These are phyloP conservation scores for Alouatta caraya DNA, from an alignment of 2,797 vertebrate genomes.

Conservation along the genomic window DNA sequence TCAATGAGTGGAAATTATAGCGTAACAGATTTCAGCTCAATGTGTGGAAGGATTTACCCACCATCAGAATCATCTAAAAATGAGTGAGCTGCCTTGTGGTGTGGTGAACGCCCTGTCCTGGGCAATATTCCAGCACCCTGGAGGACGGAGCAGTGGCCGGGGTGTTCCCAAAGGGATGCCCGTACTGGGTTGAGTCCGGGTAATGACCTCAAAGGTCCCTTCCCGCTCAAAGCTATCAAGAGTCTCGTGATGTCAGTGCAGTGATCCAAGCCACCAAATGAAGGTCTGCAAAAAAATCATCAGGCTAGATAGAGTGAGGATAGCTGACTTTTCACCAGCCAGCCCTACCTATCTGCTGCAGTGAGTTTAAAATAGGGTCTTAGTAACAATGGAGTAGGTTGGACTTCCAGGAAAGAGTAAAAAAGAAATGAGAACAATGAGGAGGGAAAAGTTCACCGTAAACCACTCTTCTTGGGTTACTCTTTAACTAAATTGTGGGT, in stretches of 20 bases:
- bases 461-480: conserved; percentile 17
- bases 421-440: conserved; percentile 40
- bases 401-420: conserved; percentile 61
- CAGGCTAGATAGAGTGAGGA: neutral
- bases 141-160: neutral
- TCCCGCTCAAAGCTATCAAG: conserved; percentile 23
- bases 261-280: neutral
- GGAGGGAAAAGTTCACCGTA: conserved; percentile 28
- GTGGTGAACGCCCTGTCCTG: conserved; percentile 62
- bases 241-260: conserved; percentile 41
- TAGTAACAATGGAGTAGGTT: conserved; percentile 30
- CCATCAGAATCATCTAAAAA: conserved; percentile 12
- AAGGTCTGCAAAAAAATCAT: neutral
- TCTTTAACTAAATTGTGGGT: conserved; percentile 22
- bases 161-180: conserved; percentile 66
- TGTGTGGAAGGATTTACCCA: neutral
- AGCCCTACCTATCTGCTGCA: neutral
- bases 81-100: neutral
- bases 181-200: conserved; percentile 19
- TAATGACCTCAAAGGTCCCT: conserved; percentile 44
- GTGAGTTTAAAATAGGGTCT: conserved; percentile 49
- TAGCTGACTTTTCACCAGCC: neutral
- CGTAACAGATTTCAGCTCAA: neutral
- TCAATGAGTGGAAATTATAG: neutral
- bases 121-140: conserved; percentile 54